Evolutionary conservation across 1,140 invertebrate genomes (phyloP), one percentile per base, ranked within the genome.

Genomic region (Cotesia vestalis): DNA sequence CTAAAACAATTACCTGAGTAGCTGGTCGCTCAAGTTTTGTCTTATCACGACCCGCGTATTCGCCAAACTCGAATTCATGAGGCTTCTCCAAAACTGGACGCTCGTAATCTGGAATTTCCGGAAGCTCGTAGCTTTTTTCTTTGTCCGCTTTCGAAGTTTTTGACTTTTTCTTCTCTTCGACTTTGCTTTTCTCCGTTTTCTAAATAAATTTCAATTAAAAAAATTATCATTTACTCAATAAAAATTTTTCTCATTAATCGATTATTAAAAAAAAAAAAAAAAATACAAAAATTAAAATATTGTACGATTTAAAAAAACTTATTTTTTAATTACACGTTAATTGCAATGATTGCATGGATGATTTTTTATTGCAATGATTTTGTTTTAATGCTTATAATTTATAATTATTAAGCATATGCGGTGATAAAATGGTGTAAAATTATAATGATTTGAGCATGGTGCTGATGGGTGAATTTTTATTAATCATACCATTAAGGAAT

Each of bases 21-120:
- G 66, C 8, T 0, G 86, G 86, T 68, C 86, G 78, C 0, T 86
- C 85, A 4, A 87, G 76, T 73, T 86, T 87, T 0, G 84, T 86
- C 67, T 87, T 87, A 2, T 86, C 86, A 0, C 86, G 83, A 4
- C 73, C 73, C 6, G 69, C 69, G 36, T 75, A 75, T 0, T 86
- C 85, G 1, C 79, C 77, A 27, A 87, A 87, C 4, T 86, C 85
- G 71, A 86, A 86, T 76, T 86, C 85, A 62, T 81, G 80, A 1
- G 84, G 91, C 84, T 91, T 91, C 79, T 92, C 91, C 14, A 92
- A 86, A 5, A 91, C 91, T 4, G 91, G 84, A 72, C 90, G 88
- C 71, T 91, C 91, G 78, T 91, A 91, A 83, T 93, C 92, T 27
- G 92, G 90, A 75, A 94, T 94, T 81, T 93, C 91, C n/a, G 92